Percentiles rank a stretch among this genome's conserved stretches.
Evolutionary conservation across 2,888 invertebrate species (phyloP).

Genomic region (Limnephilus auricula): DNA sequence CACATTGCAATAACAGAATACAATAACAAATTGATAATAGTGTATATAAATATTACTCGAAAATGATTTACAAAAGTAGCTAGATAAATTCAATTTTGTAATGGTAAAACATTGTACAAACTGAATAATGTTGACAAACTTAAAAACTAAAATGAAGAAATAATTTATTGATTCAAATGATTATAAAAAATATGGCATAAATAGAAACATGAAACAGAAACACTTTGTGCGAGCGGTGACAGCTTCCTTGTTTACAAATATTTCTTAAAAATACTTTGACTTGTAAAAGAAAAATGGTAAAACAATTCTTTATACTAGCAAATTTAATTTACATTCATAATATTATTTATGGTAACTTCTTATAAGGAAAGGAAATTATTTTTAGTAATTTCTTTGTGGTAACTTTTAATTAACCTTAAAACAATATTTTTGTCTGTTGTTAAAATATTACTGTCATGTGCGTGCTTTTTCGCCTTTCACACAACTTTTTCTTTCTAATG

Average conservation of each 20-base stretch:
- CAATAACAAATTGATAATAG: background rate
- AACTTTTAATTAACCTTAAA: background rate
- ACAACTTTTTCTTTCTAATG: background rate
- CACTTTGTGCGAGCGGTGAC: background rate
- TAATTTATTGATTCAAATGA: constrained; percentile 2
- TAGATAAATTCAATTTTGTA: background rate
- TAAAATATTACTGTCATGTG: background rate
- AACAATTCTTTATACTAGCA: background rate
- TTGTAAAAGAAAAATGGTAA: background rate
- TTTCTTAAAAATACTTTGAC: background rate
- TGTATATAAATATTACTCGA: background rate
- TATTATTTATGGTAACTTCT: constrained; percentile 2
- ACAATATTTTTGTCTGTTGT: background rate
- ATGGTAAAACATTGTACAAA: background rate
- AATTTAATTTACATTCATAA: background rate
- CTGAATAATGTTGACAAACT: background rate
- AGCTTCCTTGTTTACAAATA: background rate
- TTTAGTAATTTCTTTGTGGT: background rate
- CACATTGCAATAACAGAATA: background rate
- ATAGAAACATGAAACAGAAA: background rate
- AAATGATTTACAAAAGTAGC: background rate
- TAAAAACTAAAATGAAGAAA: background rate
- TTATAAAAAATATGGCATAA: constrained; percentile 1
- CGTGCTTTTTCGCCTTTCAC: background rate
- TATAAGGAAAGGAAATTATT: background rate